Conservation (phyloP, 2,113 vertebrate species). For the human region DNA sequence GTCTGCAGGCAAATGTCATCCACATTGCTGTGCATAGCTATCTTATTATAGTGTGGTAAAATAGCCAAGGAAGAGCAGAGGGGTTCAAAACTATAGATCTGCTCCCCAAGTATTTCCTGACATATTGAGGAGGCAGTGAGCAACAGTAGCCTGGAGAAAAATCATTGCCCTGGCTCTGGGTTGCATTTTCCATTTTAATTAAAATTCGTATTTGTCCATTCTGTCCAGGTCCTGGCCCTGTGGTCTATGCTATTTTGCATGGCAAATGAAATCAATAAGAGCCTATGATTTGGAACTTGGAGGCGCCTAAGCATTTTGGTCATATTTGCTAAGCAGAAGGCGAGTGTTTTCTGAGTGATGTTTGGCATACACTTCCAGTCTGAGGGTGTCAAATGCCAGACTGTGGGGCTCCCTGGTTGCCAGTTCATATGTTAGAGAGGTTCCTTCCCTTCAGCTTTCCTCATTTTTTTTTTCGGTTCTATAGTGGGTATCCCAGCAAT, state of each 20-base stretch:
- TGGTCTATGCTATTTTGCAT: constrained; percentile 50
- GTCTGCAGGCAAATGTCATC: neutral
- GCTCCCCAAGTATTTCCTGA: constrained; percentile 2
- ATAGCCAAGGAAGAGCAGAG: neutral
- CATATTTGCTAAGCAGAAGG: constrained; percentile 55
- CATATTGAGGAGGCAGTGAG: neutral
- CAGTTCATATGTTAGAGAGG: neutral
- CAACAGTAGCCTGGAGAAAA: constrained; percentile 49
- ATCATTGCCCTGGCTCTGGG: neutral
- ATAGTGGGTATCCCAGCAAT: neutral
- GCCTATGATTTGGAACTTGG: constrained; percentile 38
- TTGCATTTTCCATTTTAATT: constrained; percentile 62
- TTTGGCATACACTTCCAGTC: neutral
- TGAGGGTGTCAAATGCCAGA: neutral
- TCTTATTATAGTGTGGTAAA: neutral
- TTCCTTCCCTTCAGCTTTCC: neutral
- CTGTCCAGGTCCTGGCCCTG: constrained; percentile 1
- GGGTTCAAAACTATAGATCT: neutral
- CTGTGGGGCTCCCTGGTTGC: neutral
- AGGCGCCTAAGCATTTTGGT: neutral
- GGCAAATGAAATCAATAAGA: constrained; percentile 56
- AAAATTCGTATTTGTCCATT: constrained; percentile 61
- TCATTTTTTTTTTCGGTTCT: neutral
- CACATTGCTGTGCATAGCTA: neutral
- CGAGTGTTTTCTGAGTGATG: constrained; percentile 53